A percentile compares a stretch with the other conserved stretches of the same genome.
Conservation (phyloP, 2,113 vertebrate species). For the Australoheros scitulus region DNA sequence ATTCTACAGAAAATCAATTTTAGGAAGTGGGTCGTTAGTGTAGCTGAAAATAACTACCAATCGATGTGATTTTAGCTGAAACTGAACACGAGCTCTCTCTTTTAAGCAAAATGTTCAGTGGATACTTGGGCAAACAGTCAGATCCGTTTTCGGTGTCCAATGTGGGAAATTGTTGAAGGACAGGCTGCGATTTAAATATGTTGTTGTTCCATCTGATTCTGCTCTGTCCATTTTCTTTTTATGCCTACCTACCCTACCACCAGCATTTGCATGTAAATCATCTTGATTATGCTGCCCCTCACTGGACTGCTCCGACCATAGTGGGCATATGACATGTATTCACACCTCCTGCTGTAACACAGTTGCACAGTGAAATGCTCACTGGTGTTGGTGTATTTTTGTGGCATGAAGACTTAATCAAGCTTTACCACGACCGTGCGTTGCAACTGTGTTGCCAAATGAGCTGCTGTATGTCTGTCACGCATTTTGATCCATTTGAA, state of each 20-base stretch:
- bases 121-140: neutral
- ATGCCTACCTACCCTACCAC: conserved; percentile 5
- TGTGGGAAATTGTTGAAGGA: conserved; percentile 21
- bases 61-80: conserved; percentile 13
- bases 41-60: conserved; percentile 34
- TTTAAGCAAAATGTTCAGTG: neutral
- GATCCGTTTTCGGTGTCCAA: neutral
- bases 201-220: conserved; percentile 9
- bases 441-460: neutral
- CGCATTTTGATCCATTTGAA: neutral
- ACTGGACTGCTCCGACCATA: conserved; percentile 22
- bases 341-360: conserved; percentile 48
- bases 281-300: conserved; percentile 1
- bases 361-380: conserved; percentile 41
- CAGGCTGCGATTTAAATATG: conserved; percentile 5
- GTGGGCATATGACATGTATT: conserved; percentile 10
- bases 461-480: neutral
- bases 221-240: neutral
- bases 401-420: conserved; percentile 34
- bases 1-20: conserved; percentile 55
- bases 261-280: conserved; percentile 21
- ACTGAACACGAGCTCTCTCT: neutral
- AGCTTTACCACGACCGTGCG: neutral
- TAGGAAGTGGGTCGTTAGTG: conserved; percentile 47
- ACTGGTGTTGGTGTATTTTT: conserved; percentile 12